These are phyloP conservation scores for Doris montereyensis DNA, from an alignment of 2,888 invertebrate species.

Conservation along the genomic window DNA sequence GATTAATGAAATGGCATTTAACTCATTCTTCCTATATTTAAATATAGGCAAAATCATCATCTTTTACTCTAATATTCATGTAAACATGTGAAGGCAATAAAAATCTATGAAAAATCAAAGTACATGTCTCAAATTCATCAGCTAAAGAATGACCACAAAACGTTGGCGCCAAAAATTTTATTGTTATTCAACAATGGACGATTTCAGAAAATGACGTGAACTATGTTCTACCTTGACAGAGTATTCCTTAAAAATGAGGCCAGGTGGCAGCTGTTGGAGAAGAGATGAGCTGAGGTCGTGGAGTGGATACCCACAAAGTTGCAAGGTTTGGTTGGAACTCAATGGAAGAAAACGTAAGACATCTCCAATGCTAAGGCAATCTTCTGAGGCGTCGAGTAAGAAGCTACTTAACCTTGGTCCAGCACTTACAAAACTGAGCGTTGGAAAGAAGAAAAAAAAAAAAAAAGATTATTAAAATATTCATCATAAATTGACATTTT, in stretches of 20 bases:
- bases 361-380: conserved; percentile 55
- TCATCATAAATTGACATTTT: no score
- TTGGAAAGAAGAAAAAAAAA: not conserved
- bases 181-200: no score
- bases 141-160: no score
- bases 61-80: no score
- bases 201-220: not conserved
- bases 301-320: conserved; percentile 68
- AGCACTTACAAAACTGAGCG: conserved; percentile 75
- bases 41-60: no score
- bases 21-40: no score
- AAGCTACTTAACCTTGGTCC: conserved; percentile 77
- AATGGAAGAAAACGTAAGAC: conserved; percentile 60
- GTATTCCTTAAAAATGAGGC: conserved; percentile 77
- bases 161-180: no score
- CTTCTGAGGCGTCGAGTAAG: conserved; percentile 71
- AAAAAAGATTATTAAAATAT: not conserved
- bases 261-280: conserved; percentile 74
- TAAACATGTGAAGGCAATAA: no score
- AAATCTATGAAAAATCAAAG: no score
- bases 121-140: no score
- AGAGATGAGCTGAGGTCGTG: conserved; percentile 58
- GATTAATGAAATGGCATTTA: no score
- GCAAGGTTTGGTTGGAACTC: conserved; percentile 58
- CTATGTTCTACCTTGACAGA: conserved; percentile 76